These are phyloP conservation scores for Sus cebifrons DNA, from an alignment of 2,797 vertebrate genomes.

Conservation along the genomic window DNA sequence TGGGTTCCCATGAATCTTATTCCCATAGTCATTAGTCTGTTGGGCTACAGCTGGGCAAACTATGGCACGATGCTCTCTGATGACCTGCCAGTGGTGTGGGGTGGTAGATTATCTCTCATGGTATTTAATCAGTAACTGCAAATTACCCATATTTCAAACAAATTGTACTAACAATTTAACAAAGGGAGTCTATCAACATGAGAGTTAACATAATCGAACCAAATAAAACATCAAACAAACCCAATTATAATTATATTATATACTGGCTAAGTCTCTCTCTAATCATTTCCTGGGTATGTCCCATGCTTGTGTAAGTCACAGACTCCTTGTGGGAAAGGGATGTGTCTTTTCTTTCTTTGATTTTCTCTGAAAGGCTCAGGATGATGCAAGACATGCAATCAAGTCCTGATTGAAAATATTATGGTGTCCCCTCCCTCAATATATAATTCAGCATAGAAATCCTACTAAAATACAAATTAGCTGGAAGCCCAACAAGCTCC, in stretches of 20 bases:
- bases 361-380: slow-evolving; percentile 1
- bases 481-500: not conserved
- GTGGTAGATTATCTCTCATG: not conserved
- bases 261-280: not conserved
- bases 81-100: not conserved
- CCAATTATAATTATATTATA: not conserved
- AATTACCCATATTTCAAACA: slow-evolving; percentile 38
- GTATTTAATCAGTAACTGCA: slow-evolving; percentile 21
- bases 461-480: not conserved
- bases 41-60: not conserved
- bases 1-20: not conserved
- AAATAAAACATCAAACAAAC: slow-evolving; percentile 49
- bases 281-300: not conserved
- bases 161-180: slow-evolving; percentile 56
- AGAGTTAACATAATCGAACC: slow-evolving; percentile 38
- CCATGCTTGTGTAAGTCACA: not conserved
- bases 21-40: not conserved
- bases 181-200: not conserved
- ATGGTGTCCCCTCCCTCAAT: not conserved
- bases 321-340: not conserved
- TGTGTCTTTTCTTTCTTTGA: slow-evolving; percentile 4
- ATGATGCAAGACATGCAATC: not conserved
- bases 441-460: slow-evolving; percentile 43
- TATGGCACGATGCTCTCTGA: not conserved
- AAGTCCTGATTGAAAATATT: slow-evolving; percentile 30